These are phyloP conservation scores for Rhynchotus rufescens DNA, from an alignment of 2,797 vertebrate species.

Conservation along the genomic window DNA sequence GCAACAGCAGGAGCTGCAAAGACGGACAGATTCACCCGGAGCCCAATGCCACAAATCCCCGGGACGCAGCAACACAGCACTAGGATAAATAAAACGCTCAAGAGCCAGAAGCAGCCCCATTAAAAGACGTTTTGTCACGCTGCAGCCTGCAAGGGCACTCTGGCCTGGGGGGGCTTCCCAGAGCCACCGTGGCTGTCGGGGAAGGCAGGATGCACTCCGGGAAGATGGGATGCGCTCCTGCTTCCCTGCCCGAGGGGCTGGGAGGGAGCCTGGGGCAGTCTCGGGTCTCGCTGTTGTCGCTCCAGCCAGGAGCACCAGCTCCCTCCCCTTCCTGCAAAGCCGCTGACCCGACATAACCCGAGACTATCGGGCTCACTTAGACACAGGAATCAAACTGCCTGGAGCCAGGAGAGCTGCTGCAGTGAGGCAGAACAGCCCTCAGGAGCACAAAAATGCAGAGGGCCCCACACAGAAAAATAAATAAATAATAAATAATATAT, in stretches of 20 bases:
- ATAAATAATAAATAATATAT: no score
- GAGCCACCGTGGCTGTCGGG: background rate
- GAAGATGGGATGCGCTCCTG: background rate
- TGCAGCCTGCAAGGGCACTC: background rate
- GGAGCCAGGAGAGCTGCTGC: background rate
- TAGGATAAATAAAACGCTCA: background rate
- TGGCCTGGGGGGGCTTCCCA: rapidly evolving
- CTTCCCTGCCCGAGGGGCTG: background rate
- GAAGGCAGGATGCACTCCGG: background rate
- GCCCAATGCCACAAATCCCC: background rate
- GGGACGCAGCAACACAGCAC: rapidly evolving
- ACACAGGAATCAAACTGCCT: constrained; percentile 23
- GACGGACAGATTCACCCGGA: rapidly evolving
- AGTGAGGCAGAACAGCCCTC: background rate
- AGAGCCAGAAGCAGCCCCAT: background rate
- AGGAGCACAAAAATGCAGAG: background rate
- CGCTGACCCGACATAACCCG: constrained; percentile 49
- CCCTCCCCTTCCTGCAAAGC: background rate
- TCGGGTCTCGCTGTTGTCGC: background rate
- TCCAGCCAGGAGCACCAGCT: background rate
- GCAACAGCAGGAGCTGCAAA: background rate
- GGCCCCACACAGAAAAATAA: rapidly evolving
- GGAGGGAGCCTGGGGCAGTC: background rate
- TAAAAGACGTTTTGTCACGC: background rate
- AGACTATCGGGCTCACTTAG: constrained; percentile 9